phyloP scores from a whole-genome alignment of 2,888 invertebrate genomes.

The Latrodectus hesperus region DNA sequence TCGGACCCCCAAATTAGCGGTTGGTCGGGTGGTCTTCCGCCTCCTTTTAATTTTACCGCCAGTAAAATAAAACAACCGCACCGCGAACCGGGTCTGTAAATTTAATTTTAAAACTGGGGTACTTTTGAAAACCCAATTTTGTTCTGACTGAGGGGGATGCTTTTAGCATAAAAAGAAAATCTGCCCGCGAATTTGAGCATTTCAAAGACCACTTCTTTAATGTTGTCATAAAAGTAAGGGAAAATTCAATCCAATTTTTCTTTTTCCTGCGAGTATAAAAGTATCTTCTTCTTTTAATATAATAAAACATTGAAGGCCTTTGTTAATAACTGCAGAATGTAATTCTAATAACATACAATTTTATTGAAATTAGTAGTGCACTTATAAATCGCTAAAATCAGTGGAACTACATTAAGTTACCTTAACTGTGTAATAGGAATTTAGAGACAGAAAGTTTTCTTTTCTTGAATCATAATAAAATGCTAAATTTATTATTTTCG shows the following conservation, averaged over 20 bases:
- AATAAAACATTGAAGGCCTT: too few species aligned
- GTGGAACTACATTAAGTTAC: too few species aligned
- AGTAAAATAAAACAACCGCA: slow-evolving; percentile 41
- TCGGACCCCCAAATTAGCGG: slow-evolving; percentile 3
- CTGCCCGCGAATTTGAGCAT: neutral
- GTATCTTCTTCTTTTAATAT: neutral
- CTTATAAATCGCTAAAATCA: too few species aligned
- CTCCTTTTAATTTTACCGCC: slow-evolving; percentile 65
- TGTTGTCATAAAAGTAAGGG: neutral
- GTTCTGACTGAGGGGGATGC: slow-evolving; percentile 34
- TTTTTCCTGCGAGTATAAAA: neutral
- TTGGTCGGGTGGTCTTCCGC: neutral
- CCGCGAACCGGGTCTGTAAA: slow-evolving; percentile 42
- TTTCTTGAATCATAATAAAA: too few species aligned
- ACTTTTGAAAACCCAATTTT: slow-evolving; percentile 62
- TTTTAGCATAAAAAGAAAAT: slow-evolving; percentile 35
- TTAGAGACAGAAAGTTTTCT: too few species aligned
- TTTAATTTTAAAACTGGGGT: slow-evolving; percentile 63
- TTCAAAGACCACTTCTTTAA: neutral
- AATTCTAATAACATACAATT: too few species aligned
- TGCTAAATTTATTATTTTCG: too few species aligned
- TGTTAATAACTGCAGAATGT: too few species aligned
- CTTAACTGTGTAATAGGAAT: too few species aligned
- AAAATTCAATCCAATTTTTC: neutral
- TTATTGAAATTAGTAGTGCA: too few species aligned